These are phyloP conservation scores for Chelonia mydas DNA, from an alignment of 2,797 vertebrate species.

Conservation along the genomic window DNA sequence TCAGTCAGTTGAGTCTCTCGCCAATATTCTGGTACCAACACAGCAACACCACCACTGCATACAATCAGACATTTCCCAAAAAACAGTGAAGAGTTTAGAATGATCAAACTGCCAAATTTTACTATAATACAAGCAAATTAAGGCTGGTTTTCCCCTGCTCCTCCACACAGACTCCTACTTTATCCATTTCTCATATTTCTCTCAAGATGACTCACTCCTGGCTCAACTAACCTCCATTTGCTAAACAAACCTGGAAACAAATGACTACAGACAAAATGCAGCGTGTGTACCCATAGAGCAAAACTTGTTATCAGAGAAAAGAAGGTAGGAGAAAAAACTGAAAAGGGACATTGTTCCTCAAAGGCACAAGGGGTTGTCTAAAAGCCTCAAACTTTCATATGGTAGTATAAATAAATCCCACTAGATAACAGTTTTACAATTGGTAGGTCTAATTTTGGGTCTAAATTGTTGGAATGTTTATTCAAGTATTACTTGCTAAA, in stretches of 20 bases:
- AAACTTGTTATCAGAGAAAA: conserved; percentile 5
- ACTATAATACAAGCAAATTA: conserved; percentile 15
- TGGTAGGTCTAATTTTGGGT: no score
- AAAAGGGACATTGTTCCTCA: neutral
- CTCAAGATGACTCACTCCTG: conserved; percentile 57
- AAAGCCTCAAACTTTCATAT: no score
- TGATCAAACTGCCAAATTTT: conserved; percentile 49
- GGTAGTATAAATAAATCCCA: no score
- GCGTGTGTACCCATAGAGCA: neutral
- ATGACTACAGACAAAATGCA: conserved; percentile 36
- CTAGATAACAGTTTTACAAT: no score
- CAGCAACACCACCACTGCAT: accelerated
- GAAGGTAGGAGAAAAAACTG: neutral
- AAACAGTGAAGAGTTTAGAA: conserved; percentile 47
- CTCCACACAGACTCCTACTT: conserved; percentile 42
- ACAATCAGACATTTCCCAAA: conserved; percentile 56
- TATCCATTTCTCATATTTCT: conserved; percentile 58
- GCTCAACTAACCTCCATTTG: conserved; percentile 48
- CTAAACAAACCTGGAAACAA: conserved; percentile 39
- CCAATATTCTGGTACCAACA: no score
- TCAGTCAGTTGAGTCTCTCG: no score
- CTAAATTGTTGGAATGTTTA: neutral
- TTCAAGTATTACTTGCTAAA: neutral
- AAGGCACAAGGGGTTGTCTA: no score
- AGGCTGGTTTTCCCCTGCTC: conserved; percentile 51